phyloP scores from a whole-genome alignment of 2,888 invertebrate genomes.

The Matsumyia berberina region DNA sequence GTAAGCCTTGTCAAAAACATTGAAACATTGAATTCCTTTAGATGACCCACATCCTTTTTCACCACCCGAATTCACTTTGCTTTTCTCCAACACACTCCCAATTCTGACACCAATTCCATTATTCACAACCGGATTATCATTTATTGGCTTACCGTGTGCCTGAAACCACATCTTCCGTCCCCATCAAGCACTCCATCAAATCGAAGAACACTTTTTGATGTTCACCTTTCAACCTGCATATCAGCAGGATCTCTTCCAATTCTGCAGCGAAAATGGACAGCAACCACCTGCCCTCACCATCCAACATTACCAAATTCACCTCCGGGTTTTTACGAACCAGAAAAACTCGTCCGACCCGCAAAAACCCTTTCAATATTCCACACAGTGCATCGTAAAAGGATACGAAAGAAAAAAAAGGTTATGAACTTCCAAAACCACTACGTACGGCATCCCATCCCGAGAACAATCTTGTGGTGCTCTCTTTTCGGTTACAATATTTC shows the following conservation, averaged over 20 bases:
- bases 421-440: slow-evolving; percentile 36
- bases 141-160: not conserved
- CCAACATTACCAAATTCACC: not conserved
- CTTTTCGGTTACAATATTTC: slow-evolving; percentile 64
- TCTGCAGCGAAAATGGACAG: slow-evolving; percentile 46
- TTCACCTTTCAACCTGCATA: slow-evolving; percentile 52
- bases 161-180: not conserved
- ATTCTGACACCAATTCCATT: too few species aligned
- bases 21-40: too few species aligned
- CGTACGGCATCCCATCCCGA: not conserved
- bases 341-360: slow-evolving; percentile 30
- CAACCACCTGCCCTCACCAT: slow-evolving; percentile 5
- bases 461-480: slow-evolving; percentile 4
- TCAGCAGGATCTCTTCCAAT: slow-evolving; percentile 59
- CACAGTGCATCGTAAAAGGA: slow-evolving; percentile 45
- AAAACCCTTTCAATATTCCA: slow-evolving; percentile 46
- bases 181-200: slow-evolving; percentile 5
- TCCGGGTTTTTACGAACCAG: slow-evolving; percentile 15
- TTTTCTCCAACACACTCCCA: too few species aligned
- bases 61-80: too few species aligned
- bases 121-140: too few species aligned
- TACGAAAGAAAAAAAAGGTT: not conserved
- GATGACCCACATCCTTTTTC: too few species aligned
- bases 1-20: too few species aligned
- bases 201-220: slow-evolving; percentile 8